Evolutionary conservation across 2,797 vertebrate species (phyloP).

Genomic region (Onychomys arenicola): DNA sequence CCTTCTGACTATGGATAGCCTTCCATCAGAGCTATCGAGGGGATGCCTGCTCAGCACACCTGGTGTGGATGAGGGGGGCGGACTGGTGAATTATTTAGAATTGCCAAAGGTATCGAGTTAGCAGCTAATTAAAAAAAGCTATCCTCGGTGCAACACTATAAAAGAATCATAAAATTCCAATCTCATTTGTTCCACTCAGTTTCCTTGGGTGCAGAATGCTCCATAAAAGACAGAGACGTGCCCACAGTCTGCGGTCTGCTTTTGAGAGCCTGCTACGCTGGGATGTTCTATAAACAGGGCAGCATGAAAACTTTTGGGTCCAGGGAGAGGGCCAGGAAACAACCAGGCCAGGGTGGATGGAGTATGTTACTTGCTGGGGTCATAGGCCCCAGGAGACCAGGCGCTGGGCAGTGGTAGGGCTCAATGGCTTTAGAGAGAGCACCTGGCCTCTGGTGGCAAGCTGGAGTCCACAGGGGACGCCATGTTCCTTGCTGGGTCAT

Average conservation of each 20-base stretch:
- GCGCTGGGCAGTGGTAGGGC: not conserved
- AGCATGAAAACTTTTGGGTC: slow-evolving; percentile 70
- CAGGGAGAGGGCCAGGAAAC: slow-evolving; percentile 41
- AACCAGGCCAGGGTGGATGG: not conserved
- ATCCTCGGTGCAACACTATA: slow-evolving; percentile 80
- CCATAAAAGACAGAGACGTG: slow-evolving; percentile 77
- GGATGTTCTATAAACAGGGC: not conserved
- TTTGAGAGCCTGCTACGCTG: rapidly evolving
- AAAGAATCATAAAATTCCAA: slow-evolving; percentile 88
- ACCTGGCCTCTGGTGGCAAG: rapidly evolving
- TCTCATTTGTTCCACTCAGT: slow-evolving; percentile 88
- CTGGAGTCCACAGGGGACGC: rapidly evolving
- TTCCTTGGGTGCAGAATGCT: slow-evolving; percentile 81
- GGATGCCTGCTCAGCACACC: rapidly evolving
- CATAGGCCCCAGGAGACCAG: not conserved
- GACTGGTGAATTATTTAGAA: slow-evolving; percentile 80
- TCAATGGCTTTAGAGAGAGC: rapidly evolving
- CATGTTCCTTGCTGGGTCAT: not conserved
- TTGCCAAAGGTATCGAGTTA: slow-evolving; percentile 85
- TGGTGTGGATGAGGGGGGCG: not conserved
- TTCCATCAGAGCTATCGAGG: rapidly evolving
- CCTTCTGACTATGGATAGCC: rapidly evolving
- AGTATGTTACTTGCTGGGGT: not conserved
- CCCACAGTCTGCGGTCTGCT: slow-evolving; percentile 67
- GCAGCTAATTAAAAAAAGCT: slow-evolving; percentile 86